A percentile compares a stretch with the other conserved stretches of the same genome.
phyloP scores from a whole-genome alignment of 1,140 invertebrate species.

The Drosophila bocki region DNA sequence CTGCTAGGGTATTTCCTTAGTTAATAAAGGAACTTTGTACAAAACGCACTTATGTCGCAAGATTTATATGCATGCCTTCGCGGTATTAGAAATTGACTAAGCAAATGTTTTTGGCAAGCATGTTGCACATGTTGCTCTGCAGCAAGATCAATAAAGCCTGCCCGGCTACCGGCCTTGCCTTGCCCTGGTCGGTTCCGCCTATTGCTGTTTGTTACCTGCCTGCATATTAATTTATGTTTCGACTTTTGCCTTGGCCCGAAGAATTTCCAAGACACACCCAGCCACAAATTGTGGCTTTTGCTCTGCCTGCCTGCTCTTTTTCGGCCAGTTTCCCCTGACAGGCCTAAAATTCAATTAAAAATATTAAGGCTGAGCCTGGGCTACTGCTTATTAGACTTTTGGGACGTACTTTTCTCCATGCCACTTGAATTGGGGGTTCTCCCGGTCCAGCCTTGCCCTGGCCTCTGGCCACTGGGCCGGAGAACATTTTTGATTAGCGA shows the following conservation, averaged over 20 bases:
- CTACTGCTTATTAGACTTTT: conserved; percentile 58
- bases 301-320: conserved; percentile 13
- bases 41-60: conserved; percentile 29
- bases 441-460: conserved; percentile 5
- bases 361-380: conserved; percentile 38
- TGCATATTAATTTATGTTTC: conserved; percentile 66
- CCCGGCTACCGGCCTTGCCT: conserved; percentile 57
- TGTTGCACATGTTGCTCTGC: conserved; percentile 39
- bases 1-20: not conserved
- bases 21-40: not conserved
- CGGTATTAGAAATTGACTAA: conserved; percentile 47
- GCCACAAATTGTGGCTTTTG: conserved; percentile 30
- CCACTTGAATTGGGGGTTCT: conserved; percentile 46
- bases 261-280: conserved; percentile 59
- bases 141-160: conserved; percentile 42
- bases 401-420: conserved; percentile 38
- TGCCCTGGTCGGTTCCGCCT: conserved; percentile 48
- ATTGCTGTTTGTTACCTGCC: conserved; percentile 51
- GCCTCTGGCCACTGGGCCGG: not conserved
- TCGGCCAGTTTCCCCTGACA: conserved; percentile 22
- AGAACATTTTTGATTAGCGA: conserved; percentile 42
- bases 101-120: conserved; percentile 43
- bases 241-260: conserved; percentile 53
- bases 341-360: conserved; percentile 63
- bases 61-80: conserved; percentile 24